These are phyloP conservation scores for Sarcophaga subvicina DNA, from an alignment of 2,888 invertebrate genomes.

Conservation along the genomic window DNA sequence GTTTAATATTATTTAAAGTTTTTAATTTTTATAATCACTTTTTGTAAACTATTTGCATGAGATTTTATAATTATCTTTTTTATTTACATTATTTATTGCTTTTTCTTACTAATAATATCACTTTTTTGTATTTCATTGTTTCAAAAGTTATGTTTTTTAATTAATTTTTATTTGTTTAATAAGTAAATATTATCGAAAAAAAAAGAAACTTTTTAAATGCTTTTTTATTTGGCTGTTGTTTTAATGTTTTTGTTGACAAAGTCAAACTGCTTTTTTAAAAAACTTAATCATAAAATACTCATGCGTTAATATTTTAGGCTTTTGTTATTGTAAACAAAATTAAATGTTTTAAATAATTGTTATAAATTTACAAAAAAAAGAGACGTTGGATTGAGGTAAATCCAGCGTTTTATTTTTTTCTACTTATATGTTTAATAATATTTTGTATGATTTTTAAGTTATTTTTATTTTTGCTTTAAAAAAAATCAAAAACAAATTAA, in stretches of 20 bases:
- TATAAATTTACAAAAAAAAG: not conserved
- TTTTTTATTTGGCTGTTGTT: slow-evolving; percentile 57
- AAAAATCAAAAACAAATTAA: slow-evolving; percentile 59
- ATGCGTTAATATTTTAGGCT: slow-evolving; percentile 77
- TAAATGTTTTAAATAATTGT: slow-evolving; percentile 35
- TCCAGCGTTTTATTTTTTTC: slow-evolving; percentile 43
- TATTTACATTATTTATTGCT: slow-evolving; percentile 78
- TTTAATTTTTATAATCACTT: slow-evolving; percentile 69
- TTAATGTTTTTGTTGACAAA: slow-evolving; percentile 64
- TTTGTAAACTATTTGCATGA: slow-evolving; percentile 81
- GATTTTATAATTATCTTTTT: slow-evolving; percentile 81
- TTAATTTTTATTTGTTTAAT: slow-evolving; percentile 46
- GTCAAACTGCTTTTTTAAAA: slow-evolving; percentile 78
- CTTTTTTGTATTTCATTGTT: slow-evolving; percentile 40
- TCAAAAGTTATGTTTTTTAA: slow-evolving; percentile 47
- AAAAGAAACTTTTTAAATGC: slow-evolving; percentile 34
- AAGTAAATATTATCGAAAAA: not conserved
- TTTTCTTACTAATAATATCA: slow-evolving; percentile 70
- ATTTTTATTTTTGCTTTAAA: slow-evolving; percentile 44
- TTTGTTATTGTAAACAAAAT: slow-evolving; percentile 49
- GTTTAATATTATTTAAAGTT: slow-evolving; percentile 51
- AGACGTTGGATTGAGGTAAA: not conserved
- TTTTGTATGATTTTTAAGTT: slow-evolving; percentile 52
- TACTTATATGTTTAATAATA: slow-evolving; percentile 22
- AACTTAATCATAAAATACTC: slow-evolving; percentile 80